Conservation (phyloP, 2,113 vertebrate genomes). For the Proterorhinus semilunaris region DNA sequence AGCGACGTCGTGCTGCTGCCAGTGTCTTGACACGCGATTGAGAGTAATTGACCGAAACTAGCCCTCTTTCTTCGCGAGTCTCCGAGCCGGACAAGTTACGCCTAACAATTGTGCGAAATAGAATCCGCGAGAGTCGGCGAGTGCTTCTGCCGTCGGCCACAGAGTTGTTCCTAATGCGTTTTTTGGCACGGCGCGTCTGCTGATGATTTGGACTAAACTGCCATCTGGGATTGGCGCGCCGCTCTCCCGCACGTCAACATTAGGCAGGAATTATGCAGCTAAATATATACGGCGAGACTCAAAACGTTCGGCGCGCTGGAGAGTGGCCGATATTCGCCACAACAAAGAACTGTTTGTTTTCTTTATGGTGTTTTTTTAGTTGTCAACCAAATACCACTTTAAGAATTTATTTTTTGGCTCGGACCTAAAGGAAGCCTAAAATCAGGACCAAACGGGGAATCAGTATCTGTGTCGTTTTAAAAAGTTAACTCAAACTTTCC, state of each 20-base stretch:
- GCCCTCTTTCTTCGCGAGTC: neutral
- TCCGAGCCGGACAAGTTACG: neutral
- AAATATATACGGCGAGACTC: neutral
- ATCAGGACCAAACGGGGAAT: no score
- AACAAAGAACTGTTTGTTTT: neutral
- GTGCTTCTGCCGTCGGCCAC: neutral
- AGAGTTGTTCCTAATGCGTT: neutral
- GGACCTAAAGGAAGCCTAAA: no score
- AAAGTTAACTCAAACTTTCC: no score
- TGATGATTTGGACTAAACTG: neutral
- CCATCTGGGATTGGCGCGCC: conserved; percentile 1
- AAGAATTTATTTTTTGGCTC: no score
- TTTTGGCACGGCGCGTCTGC: neutral
- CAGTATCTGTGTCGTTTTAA: no score
- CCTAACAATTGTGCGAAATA: neutral
- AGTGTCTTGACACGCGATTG: neutral
- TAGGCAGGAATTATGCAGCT: neutral
- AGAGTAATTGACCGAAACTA: neutral
- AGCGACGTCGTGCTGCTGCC: neutral
- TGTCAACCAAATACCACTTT: no score
- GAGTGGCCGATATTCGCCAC: neutral
- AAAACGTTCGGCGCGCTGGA: neutral
- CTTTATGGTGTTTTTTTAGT: neutral
- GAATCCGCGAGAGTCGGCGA: neutral
- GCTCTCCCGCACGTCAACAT: neutral